Percentiles rank a stretch among this genome's conserved stretches.
Conservation (phyloP, 2,797 vertebrate species). For the Tauraco hartlaubi region DNA sequence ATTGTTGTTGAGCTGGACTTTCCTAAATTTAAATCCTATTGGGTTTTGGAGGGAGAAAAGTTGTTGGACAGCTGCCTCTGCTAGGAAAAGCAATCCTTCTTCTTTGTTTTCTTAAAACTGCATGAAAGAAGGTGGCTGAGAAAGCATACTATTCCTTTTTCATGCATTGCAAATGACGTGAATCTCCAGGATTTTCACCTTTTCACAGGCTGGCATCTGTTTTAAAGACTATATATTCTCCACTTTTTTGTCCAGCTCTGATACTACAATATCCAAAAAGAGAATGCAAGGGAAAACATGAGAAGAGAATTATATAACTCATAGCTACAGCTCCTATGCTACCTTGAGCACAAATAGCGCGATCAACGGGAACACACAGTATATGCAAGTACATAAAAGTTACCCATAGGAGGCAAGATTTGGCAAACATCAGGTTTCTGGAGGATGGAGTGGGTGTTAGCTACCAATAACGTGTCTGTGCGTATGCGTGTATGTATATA, state of each 20-base stretch:
- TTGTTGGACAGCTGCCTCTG: neutral
- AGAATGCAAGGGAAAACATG: neutral
- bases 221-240: neutral
- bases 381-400: neutral
- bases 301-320: rapidly evolving
- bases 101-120: neutral
- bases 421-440: neutral
- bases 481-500: rapidly evolving
- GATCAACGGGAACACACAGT: neutral
- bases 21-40: neutral
- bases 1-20: neutral
- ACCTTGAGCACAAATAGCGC: neutral
- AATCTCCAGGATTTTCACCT: neutral
- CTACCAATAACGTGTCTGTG: rapidly evolving
- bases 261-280: neutral
- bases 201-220: neutral
- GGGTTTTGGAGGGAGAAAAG: neutral
- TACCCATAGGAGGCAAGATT: neutral
- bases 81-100: neutral
- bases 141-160: neutral
- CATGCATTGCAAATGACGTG: neutral
- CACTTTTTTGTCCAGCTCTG: neutral
- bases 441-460: neutral
- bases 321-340: neutral
- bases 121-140: neutral